Evolutionary conservation across 1,140 invertebrate genomes (phyloP), one percentile per base, ranked within the genome.

Genomic region (Drosophila truncata): DNA sequence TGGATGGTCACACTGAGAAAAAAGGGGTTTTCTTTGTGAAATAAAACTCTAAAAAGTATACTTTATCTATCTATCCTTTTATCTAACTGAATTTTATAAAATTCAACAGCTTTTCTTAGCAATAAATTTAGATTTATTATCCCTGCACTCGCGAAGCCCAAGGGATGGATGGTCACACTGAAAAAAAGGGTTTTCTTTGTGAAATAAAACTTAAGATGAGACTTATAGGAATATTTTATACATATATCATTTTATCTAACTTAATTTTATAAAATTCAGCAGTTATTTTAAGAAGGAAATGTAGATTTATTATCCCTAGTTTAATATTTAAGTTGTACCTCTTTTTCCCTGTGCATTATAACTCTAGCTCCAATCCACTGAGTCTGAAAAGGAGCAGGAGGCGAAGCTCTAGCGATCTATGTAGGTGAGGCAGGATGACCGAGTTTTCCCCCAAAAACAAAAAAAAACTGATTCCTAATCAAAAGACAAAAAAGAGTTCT

Each of bases 381-480:
- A 33, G 42, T 18, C 31, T 63, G 18, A 33, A 35, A 46, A 35
- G 16, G 23, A 50, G 35, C 54, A 60, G 52, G 14, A 35, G 44
- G 41, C 27, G 16, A 31, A 67, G 23, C 46, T 23, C 16, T n/a
- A 35, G 20, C 50, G 70, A 76, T 76, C 61, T 58, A 76, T 76
- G 61, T 76, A 76, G 63, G 74, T 77, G 73, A 77, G 74, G 74
- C 73, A 50, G 47, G 73, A 77, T 78, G 74, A 78, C 74, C 74
- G 74, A 78, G 73, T 78, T 78, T 77, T 42, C 72, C 54, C 39
- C 66, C 47, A 18, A 64, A 49, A 20, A 31, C n/a, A 31, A 31
- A 31, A 70, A 31, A 31, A 70, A 55, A 49, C 54, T 47, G 74
- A 77, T 77, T 76, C 49, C 62, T 55, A 78, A 78, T 78, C 74